Conservation (phyloP, 2,888 invertebrate species). For the Phortica magna region DNA sequence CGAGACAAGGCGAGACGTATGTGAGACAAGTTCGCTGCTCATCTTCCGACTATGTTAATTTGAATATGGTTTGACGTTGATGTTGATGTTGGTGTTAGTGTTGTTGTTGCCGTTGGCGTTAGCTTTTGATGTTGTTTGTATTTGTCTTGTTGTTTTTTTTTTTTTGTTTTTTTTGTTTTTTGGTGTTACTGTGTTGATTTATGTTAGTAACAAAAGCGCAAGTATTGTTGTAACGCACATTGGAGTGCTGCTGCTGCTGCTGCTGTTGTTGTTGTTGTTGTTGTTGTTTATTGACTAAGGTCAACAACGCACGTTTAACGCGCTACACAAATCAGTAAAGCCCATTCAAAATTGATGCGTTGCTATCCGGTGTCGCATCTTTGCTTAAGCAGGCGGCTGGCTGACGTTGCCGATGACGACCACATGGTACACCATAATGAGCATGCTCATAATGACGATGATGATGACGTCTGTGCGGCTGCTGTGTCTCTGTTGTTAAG, state of each 20-base stretch:
- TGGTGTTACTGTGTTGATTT: conserved; percentile 22
- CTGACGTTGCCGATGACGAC: conserved; percentile 16
- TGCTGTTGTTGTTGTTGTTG: conserved; percentile 16
- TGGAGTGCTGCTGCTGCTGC: not conserved
- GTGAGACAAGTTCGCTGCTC: not conserved
- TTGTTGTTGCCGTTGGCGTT: not conserved
- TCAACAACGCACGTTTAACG: conserved; percentile 57
- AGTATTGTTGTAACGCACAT: conserved; percentile 20
- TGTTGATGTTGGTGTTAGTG: too few relatives aligned
- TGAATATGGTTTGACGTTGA: not conserved
- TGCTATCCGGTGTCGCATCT: conserved; percentile 48
- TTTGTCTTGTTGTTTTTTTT: not conserved
- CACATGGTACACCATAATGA: not conserved
- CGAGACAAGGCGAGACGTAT: too few relatives aligned
- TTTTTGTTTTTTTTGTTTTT: not conserved
- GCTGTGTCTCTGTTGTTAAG: too few relatives aligned
- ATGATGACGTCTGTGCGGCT: not conserved
- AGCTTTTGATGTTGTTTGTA: not conserved
- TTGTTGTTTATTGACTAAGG: conserved; percentile 69
- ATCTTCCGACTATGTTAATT: conserved; percentile 6
- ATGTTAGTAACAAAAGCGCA: conserved; percentile 24
- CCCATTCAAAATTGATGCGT: conserved; percentile 2
- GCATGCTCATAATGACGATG: not conserved
- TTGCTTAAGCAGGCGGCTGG: conserved; percentile 50
- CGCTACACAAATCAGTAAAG: conserved; percentile 1